phyloP scores from a whole-genome alignment of 2,113 vertebrate genomes.

The Chrysemys picta region DNA sequence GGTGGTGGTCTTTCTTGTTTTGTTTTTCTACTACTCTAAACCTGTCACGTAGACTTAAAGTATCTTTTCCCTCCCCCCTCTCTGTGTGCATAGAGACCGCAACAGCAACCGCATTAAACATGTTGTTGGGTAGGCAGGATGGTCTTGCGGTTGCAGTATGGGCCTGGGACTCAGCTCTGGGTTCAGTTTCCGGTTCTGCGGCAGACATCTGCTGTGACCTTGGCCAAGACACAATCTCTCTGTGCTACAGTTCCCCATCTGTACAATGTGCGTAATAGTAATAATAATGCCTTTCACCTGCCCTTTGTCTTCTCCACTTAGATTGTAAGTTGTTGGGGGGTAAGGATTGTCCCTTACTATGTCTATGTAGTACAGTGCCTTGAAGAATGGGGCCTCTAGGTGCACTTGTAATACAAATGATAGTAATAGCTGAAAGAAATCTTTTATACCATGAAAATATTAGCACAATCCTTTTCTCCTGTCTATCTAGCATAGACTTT shows the following conservation, averaged over 20 bases:
- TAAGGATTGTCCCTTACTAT: neutral
- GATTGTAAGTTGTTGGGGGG: neutral
- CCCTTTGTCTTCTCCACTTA: neutral
- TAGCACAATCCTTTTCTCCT: rapidly evolving
- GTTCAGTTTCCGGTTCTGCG: neutral
- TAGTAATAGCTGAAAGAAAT: neutral
- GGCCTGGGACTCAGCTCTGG: neutral
- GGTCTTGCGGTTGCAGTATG: neutral
- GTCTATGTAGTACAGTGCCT: neutral
- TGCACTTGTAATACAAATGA: neutral
- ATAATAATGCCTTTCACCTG: neutral
- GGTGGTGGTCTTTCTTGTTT: neutral
- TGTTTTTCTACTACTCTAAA: neutral
- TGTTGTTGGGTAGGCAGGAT: neutral
- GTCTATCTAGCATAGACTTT: neutral
- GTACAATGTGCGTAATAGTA: neutral
- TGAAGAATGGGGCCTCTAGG: neutral
- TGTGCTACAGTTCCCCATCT: neutral
- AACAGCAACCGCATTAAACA: neutral
- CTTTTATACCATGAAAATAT: neutral
- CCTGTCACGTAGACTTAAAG: constrained; percentile 17
- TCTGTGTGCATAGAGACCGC: neutral
- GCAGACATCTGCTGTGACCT: rapidly evolving
- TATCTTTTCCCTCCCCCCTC: too few relatives aligned
- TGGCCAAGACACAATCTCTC: neutral